Percentiles rank a stretch among this genome's conserved stretches.
Conservation (phyloP, 2,797 vertebrate genomes). For the Kryptolebias ocellatus region DNA sequence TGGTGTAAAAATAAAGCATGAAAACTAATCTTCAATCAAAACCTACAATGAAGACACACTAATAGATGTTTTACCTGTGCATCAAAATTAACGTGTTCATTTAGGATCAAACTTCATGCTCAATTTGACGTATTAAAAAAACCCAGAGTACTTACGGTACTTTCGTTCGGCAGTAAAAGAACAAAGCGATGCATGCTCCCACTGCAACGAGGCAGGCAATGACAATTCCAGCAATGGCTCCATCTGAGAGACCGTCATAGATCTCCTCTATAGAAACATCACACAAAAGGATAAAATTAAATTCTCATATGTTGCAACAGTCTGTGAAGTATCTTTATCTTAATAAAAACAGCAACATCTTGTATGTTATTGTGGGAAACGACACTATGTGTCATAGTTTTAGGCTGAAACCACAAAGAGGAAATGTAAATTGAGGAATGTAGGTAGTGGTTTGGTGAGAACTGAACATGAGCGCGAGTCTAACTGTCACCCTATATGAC, state of each 20-base stretch:
- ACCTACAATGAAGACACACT: no score
- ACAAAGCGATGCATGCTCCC: slow-evolving; percentile 33
- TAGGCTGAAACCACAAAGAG: neutral
- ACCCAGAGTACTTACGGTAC: slow-evolving; percentile 70
- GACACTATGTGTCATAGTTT: no score
- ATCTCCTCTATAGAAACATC: slow-evolving; percentile 44
- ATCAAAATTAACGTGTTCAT: neutral
- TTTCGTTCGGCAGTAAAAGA: slow-evolving; percentile 68
- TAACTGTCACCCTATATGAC: no score
- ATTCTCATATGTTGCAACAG: no score
- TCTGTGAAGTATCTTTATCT: no score
- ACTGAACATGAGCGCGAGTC: neutral
- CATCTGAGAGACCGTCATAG: slow-evolving; percentile 70
- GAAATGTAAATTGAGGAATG: neutral
- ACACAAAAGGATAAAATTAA: neutral
- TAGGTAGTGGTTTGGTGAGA: neutral
- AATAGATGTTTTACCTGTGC: neutral
- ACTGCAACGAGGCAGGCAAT: slow-evolving; percentile 70
- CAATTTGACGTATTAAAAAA: neutral
- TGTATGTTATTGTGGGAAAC: no score
- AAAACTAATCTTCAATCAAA: no score
- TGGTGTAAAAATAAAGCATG: no score
- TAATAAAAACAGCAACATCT: no score
- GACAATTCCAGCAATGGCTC: slow-evolving; percentile 81
- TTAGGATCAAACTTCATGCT: neutral